Evolutionary conservation across 2,888 invertebrate genomes (phyloP), one percentile per base, ranked within the genome.

Genomic region (Hofmannophila pseudospretella): DNA sequence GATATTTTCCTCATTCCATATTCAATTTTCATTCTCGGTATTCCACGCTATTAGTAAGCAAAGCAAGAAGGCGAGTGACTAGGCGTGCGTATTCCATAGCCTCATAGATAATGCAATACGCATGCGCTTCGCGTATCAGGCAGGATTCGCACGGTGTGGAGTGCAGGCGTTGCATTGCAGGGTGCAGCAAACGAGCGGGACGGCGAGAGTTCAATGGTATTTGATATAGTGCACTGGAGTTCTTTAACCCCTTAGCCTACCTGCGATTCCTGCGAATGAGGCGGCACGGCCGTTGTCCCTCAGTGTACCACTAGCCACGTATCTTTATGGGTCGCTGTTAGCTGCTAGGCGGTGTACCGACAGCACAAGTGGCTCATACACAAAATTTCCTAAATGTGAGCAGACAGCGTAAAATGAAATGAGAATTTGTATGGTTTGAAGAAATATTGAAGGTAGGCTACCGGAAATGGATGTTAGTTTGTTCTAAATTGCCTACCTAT

Each of bases 201-300:
- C 65, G 49, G 58, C 60, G 66, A 58, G 75, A 80, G 84, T 88
- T 87, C 87, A 88, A 80, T 84, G 87, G 82, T 85, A 85, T 85
- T 85, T 82, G 82, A 87, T 85, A 81, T 86, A 85, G 84, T 86
- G 81, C 86, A 88, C 64, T 60, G 62, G 73, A 84, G 86, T 87
- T 88, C 87, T 75, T 85, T 86, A 84, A 84, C 84, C 87, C 81
- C 81, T 79, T 88, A 88, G 85, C 88, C 87, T 87, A 87, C 86
- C 87, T 84, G 81, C 78, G 75, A 70, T 78, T 81, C 79, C 72
- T 82, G 85, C 82, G 81, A 82, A 80, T 80, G 84, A 84, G 87
- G 86, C 79, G 67, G 77, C 65, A 58, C 74, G 87, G 87, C 78
- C 87, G 75, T 80, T 85, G 87, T 88, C 86, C 87, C 84, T 84